These are phyloP conservation scores for Sinhomidia bicolor DNA, from an alignment of 2,888 invertebrate species.

Conservation along the genomic window DNA sequence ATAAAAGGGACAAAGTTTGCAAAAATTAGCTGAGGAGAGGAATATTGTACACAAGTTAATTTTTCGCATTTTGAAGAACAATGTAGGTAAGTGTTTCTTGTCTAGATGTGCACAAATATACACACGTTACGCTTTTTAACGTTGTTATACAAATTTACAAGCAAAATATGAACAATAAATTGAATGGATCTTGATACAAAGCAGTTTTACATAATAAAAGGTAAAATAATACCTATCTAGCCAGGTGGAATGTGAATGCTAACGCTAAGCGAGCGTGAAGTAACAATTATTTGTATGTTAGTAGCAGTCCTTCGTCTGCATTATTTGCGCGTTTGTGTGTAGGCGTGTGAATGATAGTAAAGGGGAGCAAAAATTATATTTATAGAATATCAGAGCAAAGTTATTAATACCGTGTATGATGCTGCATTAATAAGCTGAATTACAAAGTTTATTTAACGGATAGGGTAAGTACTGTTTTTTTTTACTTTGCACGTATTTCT, in stretches of 20 bases:
- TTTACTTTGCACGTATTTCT: neutral
- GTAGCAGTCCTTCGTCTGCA: no score
- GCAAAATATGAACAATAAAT: neutral
- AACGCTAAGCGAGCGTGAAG: neutral
- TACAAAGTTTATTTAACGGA: no score
- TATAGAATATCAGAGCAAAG: neutral
- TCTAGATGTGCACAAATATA: neutral
- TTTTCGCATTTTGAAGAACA: neutral
- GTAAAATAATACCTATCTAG: no score
- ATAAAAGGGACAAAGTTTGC: neutral
- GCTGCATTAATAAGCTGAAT: neutral
- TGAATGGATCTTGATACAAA: neutral
- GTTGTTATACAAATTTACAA: neutral
- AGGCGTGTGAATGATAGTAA: neutral
- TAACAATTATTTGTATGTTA: neutral
- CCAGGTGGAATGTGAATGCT: neutral
- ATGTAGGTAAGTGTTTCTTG: neutral
- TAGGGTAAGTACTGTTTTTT: neutral
- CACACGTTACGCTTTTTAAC: neutral
- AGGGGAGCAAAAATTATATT: neutral
- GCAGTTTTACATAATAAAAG: conserved; percentile 12
- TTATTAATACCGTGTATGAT: neutral
- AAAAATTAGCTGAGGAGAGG: neutral
- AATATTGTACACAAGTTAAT: neutral
- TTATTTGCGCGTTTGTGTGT: neutral